Evolutionary conservation across 2,797 vertebrate genomes (phyloP).

Genomic region (Urosaurus nigricauda): DNA sequence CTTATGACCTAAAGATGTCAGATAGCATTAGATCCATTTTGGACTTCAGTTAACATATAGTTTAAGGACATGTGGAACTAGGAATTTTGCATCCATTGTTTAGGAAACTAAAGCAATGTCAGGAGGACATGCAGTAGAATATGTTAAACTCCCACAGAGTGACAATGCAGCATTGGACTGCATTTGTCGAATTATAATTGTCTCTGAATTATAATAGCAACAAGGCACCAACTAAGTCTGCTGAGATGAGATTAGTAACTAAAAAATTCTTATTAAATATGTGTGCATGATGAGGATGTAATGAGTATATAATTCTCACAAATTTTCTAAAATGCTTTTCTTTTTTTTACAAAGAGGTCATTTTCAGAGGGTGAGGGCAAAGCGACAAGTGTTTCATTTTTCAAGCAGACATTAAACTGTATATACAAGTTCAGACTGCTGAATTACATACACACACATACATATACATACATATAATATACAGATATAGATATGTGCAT

Average conservation of each 20-base stretch:
- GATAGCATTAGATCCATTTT: background rate
- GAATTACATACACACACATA: too few species aligned
- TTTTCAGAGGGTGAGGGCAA: conserved; percentile 48
- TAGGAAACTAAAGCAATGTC: conserved; percentile 43
- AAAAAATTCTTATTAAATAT: conserved; percentile 55
- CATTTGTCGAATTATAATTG: conserved; percentile 63
- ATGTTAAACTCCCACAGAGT: conserved; percentile 63
- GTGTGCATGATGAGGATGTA: conserved; percentile 54
- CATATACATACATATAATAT: too few species aligned
- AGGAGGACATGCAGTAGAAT: conserved; percentile 37
- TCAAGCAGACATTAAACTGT: conserved; percentile 34
- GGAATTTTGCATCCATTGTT: conserved; percentile 40
- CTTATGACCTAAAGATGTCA: background rate
- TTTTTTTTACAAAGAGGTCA: conserved; percentile 42
- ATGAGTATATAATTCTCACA: conserved; percentile 54
- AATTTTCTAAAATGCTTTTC: conserved; percentile 51
- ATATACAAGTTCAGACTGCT: conserved; percentile 30
- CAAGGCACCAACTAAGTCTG: conserved; percentile 60
- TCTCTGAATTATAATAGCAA: conserved; percentile 63
- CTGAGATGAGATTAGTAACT: conserved; percentile 63
- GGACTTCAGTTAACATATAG: background rate
- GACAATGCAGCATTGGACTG: conserved; percentile 52
- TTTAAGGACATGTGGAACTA: conserved; percentile 37
- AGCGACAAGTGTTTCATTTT: conserved; percentile 39
- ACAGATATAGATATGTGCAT: too few species aligned